Percentiles rank a stretch among this genome's conserved stretches.
These are phyloP conservation scores for Drosophila nr. perissopoda DNA, from an alignment of 2,888 invertebrate species.

Conservation along the genomic window DNA sequence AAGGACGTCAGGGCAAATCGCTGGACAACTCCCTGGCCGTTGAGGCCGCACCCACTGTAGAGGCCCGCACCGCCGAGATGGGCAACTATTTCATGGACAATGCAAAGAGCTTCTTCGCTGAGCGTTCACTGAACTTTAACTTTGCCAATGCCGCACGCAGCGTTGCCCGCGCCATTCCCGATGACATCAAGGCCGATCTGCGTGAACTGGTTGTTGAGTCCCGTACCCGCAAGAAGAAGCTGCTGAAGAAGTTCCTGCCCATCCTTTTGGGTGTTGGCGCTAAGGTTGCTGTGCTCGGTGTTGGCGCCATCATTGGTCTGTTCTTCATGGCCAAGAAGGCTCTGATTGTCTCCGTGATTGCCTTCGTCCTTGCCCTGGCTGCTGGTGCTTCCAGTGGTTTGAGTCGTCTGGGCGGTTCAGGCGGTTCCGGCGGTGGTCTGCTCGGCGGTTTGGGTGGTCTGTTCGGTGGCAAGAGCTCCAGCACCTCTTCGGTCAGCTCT, in stretches of 20 bases:
- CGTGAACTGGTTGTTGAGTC: slow-evolving; percentile 87
- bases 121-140: slow-evolving; percentile 86
- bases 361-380: slow-evolving; percentile 87
- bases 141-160: slow-evolving; percentile 85
- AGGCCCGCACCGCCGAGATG: slow-evolving; percentile 86
- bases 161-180: slow-evolving; percentile 86
- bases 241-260: slow-evolving; percentile 86
- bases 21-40: slow-evolving; percentile 85
- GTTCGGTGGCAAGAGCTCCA: slow-evolving; percentile 82
- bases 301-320: slow-evolving; percentile 87
- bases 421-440: slow-evolving; percentile 76
- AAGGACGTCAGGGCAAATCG: slow-evolving; percentile 85
- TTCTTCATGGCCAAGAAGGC: slow-evolving; percentile 88
- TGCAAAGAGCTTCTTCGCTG: slow-evolving; percentile 86
- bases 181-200: slow-evolving; percentile 86
- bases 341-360: slow-evolving; percentile 87
- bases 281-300: slow-evolving; percentile 86
- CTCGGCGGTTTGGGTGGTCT: slow-evolving; percentile 81
- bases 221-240: slow-evolving; percentile 87
- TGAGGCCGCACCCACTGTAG: slow-evolving; percentile 85
- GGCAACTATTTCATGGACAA: slow-evolving; percentile 87
- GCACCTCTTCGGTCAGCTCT: slow-evolving; percentile 61
- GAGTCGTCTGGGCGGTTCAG: slow-evolving; percentile 77
- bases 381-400: slow-evolving; percentile 83
- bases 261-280: slow-evolving; percentile 87